phyloP scores from a whole-genome alignment of 2,113 vertebrate genomes.

The Rhombomys opimus region DNA sequence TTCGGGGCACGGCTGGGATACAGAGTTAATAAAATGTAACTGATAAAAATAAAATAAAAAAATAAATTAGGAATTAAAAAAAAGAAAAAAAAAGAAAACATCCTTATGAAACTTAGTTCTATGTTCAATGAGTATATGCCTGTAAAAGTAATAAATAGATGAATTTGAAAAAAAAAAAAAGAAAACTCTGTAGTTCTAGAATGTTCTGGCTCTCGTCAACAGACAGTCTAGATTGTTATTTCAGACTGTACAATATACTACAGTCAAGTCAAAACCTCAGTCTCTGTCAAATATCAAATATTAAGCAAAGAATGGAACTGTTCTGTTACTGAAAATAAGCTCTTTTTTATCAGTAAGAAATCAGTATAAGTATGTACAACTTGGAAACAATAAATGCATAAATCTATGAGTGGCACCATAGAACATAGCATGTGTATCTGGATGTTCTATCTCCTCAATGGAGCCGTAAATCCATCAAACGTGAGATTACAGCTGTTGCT shows the following conservation, averaged over 20 bases:
- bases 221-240: not conserved
- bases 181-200: not conserved
- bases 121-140: no score
- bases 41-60: no score
- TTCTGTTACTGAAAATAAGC: slow-evolving; percentile 1
- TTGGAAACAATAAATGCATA: not conserved
- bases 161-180: no score
- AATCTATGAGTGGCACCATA: not conserved
- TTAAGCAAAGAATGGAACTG: slow-evolving; percentile 2
- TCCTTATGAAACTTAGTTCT: no score
- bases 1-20: no score
- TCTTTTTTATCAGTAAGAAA: slow-evolving; percentile 2
- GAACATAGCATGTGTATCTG: not conserved
- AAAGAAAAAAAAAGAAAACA: no score
- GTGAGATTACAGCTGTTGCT: not conserved
- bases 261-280: not conserved
- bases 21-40: no score
- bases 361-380: not conserved
- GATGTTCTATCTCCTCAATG: not conserved
- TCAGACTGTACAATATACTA: not conserved
- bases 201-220: not conserved
- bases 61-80: no score
- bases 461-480: not conserved
- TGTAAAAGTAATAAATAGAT: no score
- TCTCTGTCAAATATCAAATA: slow-evolving; percentile 46